Base-by-base conservation (phyloP, 1,140 invertebrate species). In the Halictus rubicundus region DNA sequence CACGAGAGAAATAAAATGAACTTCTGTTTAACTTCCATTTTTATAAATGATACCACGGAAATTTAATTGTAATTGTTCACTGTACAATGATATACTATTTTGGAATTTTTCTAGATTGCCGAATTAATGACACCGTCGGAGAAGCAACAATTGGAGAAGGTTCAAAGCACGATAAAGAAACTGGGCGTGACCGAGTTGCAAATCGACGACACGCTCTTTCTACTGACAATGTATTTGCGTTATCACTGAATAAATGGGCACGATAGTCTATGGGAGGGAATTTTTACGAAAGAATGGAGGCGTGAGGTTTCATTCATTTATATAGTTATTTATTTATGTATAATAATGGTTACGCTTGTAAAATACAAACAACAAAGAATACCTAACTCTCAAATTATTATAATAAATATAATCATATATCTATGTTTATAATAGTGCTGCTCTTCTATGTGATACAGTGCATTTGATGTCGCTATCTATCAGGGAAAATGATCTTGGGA, bases 111-210 rank as follows among this genome's bases (percentile, higher is more conserved):
- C 57, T 84, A 96, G 95, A 95, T 97, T 74, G 95, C 95, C 87
- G 95, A 96, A 90, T 95, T 96, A 90, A 95, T 97, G 78, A 96
- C 96, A n/a, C 96, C 96, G 6, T 95, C 96, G 4, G 97, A 97
- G 91, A 94, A 93, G 83, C 92, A 94, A 80, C 94, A 96, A 42
- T 89, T 97, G 4, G 94, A 94, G 23, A 95, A 95, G 90, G 95
- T 97, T 0, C 94, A 95, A 87, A 93, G 90, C 69, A 94, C 94
- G 57, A 95, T 96, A 12, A 95, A 95, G 78, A 96, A 95, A 86
- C 92, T 97, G 42, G 94, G 95, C 32, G 93, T 94, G 19, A 94
- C 95, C 23, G 96, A 97, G 91, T 89, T 96, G 25, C 94, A 95
- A 75, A 89, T 97, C 23, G 96, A 96, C 81, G 95, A 96, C 52